Conservation (phyloP, 2,797 vertebrate genomes). For the Eupleurogrammus muticus region DNA sequence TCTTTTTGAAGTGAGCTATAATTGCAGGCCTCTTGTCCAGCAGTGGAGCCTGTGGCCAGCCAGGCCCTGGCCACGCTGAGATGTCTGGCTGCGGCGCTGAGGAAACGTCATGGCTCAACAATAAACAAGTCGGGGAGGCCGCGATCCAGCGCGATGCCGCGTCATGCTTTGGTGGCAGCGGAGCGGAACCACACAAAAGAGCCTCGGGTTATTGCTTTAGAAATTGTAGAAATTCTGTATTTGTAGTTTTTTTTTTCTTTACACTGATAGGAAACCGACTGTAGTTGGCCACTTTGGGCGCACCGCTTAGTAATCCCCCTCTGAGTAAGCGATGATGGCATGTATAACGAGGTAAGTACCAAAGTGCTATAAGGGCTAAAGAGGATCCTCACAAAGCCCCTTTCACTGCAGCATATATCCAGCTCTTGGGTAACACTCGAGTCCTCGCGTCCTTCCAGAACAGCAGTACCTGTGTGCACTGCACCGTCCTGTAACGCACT, state of each 20-base stretch:
- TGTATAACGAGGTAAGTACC: constrained; percentile 29
- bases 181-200: constrained; percentile 45
- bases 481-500: constrained; percentile 31
- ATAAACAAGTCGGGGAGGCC: constrained; percentile 72
- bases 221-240: constrained; percentile 9
- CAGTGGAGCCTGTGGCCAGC: constrained; percentile 79
- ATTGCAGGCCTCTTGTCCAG: constrained; percentile 81
- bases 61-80: constrained; percentile 65
- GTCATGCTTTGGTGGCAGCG: constrained; percentile 45
- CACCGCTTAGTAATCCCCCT: constrained; percentile 29
- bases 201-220: constrained; percentile 35
- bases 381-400: constrained; percentile 73
- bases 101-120: constrained; percentile 74
- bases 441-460: constrained; percentile 50
- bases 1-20: constrained; percentile 86
- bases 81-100: constrained; percentile 71
- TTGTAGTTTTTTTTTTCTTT: neutral
- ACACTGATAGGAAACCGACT: constrained; percentile 18
- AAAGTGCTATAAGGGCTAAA: constrained; percentile 25
- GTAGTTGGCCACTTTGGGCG: constrained; percentile 8
- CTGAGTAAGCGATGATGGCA: constrained; percentile 43
- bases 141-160: constrained; percentile 39
- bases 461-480: constrained; percentile 66
- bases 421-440: constrained; percentile 67
- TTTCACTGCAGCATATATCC: constrained; percentile 60